phyloP scores from a whole-genome alignment of 2,888 invertebrate genomes.

The Nomada ferruginata region DNA sequence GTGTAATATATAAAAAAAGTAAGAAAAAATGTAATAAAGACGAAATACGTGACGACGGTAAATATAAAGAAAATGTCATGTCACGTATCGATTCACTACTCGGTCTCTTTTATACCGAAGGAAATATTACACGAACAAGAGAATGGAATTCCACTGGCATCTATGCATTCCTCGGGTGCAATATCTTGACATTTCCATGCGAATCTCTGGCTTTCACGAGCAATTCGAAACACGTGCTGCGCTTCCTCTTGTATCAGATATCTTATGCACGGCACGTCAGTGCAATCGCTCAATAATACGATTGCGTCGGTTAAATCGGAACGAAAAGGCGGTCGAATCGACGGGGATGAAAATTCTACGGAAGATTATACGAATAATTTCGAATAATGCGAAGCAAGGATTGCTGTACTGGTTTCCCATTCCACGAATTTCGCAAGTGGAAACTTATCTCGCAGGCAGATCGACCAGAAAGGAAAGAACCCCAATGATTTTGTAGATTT shows the following conservation, averaged over 20 bases:
- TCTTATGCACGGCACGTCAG: slow-evolving; percentile 45
- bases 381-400: background rate
- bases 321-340: slow-evolving; percentile 28
- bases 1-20: background rate
- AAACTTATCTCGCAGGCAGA: no score
- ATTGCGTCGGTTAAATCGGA: slow-evolving; percentile 37
- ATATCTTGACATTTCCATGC: slow-evolving; percentile 53
- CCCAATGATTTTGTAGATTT: background rate
- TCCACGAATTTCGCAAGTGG: background rate
- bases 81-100: background rate
- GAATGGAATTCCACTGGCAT: slow-evolving; percentile 10
- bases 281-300: slow-evolving; percentile 56
- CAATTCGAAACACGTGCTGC: slow-evolving; percentile 55
- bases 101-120: background rate
- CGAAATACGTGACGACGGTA: no score
- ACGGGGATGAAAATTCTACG: slow-evolving; percentile 8
- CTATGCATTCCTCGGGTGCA: slow-evolving; percentile 5
- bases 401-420: background rate
- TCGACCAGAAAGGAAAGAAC: no score
- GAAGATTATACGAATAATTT: background rate
- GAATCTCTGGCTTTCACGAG: slow-evolving; percentile 57
- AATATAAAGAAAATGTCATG: background rate
- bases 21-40: background rate
- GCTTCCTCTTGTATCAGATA: slow-evolving; percentile 56
- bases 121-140: background rate